Percentiles rank a stretch among this genome's conserved stretches.
Conservation (phyloP, 2,113 vertebrate genomes). For the Clarias magur region DNA sequence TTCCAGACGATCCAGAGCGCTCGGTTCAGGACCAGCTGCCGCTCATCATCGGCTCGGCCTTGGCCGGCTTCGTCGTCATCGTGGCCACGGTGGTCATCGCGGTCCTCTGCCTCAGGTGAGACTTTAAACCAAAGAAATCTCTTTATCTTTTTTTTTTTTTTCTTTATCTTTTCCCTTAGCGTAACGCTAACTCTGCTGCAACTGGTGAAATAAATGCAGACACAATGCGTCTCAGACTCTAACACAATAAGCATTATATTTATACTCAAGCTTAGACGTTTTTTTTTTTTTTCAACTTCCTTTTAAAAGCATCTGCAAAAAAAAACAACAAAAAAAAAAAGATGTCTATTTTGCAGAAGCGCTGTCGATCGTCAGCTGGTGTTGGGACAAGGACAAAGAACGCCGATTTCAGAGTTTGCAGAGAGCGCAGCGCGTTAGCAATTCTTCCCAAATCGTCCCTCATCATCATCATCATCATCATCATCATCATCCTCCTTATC, state of each 20-base stretch:
- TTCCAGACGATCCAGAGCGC: slow-evolving; percentile 80
- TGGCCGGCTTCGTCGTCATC: slow-evolving; percentile 88
- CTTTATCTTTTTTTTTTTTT: slow-evolving; percentile 31
- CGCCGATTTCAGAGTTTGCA: slow-evolving; percentile 5
- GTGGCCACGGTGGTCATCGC: slow-evolving; percentile 91
- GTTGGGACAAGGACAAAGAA: neutral
- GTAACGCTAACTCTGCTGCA: slow-evolving; percentile 45
- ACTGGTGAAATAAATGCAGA: neutral
- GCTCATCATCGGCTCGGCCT: slow-evolving; percentile 92
- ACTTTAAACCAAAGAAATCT: neutral
- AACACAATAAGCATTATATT: slow-evolving; percentile 14
- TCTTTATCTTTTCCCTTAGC: slow-evolving; percentile 8
- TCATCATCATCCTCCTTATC: slow-evolving; percentile 23
- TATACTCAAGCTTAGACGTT: neutral
- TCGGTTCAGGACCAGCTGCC: slow-evolving; percentile 92
- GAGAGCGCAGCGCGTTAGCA: slow-evolving; percentile 30
- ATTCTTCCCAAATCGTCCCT: slow-evolving; percentile 39
- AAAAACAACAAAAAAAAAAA: neutral
- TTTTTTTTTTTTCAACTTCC: neutral
- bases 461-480: slow-evolving; percentile 24
- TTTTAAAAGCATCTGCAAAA: slow-evolving; percentile 13
- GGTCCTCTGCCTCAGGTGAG: slow-evolving; percentile 95
- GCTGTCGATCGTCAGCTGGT: slow-evolving; percentile 18
- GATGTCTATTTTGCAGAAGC: slow-evolving; percentile 19
- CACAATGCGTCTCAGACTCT: neutral